Evolutionary conservation across 2,888 invertebrate genomes (phyloP), one percentile per base, ranked within the genome.

Genomic region (Maniola hyperantus): DNA sequence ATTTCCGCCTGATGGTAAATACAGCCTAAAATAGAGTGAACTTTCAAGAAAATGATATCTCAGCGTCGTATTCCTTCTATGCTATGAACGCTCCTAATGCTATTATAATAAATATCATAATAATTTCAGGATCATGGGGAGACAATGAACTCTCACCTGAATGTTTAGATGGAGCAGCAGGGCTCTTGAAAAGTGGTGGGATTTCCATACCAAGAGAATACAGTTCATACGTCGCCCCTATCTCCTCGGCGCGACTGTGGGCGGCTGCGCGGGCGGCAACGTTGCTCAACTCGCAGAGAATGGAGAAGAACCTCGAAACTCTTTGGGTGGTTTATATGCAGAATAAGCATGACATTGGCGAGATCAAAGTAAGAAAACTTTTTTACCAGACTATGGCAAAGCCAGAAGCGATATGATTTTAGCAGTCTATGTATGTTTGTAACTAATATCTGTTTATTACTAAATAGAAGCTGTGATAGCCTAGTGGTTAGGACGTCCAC

Each of bases 71-170:
- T 26, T 26, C 2, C 26, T 26, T 26, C 26, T 26, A 26, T 26
- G 26, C 4, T 26, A n/a, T n/a, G n/a, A n/a, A n/a, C n/a, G n/a
- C 26, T 26, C 26, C 26, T 26, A 26, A 26, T 26, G n/a, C 13
- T 0, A 7, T 46, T 46, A 0, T 15, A 15, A 8, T 26, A 36
- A 36, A 15, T 15, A 13, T 15, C 2, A 39, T 55, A 6, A 36
- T 18, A 10, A 39, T 53, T 53, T 15, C 74, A 93, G 94, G 96
- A 0, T 99, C 99, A 1, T 99, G 99, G 93, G 99, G 99, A 20
- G 99, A 99, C 85, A 99, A 99, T 84, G 99, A 99, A 90, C 93
- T 99, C 11, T 98, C 99, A 0, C 99, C 99, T 0, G 99, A 99
- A 87, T 99, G 99, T 85, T 93, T 99, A 60, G 99, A 99, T 87